A percentile compares a stretch with the other conserved stretches of the same genome.
Conservation (phyloP, 2,113 vertebrate species). For the Channa maculata region DNA sequence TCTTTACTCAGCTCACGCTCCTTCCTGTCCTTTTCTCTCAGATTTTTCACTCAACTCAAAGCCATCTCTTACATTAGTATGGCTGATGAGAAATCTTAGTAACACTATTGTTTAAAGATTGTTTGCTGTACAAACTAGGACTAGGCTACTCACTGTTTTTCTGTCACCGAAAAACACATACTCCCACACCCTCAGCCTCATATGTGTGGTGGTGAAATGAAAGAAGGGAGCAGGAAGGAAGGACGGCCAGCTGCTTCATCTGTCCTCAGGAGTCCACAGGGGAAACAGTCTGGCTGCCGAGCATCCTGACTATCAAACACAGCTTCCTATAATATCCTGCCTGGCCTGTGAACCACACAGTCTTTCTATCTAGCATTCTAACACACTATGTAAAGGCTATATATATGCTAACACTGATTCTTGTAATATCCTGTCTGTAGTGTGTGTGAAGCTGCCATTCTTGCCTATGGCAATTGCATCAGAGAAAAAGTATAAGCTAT, state of each 20-base stretch:
- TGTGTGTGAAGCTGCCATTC: not conserved
- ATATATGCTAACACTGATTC: slow-evolving; percentile 21
- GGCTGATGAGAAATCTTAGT: slow-evolving; percentile 9
- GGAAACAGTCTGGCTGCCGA: slow-evolving; percentile 74
- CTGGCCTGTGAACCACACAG: slow-evolving; percentile 46
- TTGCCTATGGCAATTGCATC: no score
- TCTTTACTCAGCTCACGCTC: slow-evolving; percentile 1
- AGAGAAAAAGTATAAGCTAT: no score
- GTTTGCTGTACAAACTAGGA: slow-evolving; percentile 10
- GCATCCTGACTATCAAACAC: slow-evolving; percentile 77
- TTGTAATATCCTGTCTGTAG: slow-evolving; percentile 13
- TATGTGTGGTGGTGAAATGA: slow-evolving; percentile 75
- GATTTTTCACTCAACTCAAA: not conserved
- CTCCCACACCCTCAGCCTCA: slow-evolving; percentile 38
- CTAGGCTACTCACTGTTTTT: slow-evolving; percentile 11
- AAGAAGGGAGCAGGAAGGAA: slow-evolving; percentile 78
- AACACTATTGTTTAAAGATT: not conserved
- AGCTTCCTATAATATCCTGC: slow-evolving; percentile 71
- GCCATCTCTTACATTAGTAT: not conserved
- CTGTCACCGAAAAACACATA: slow-evolving; percentile 18
- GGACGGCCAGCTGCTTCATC: slow-evolving; percentile 78
- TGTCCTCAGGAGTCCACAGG: slow-evolving; percentile 76
- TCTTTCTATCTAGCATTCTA: slow-evolving; percentile 29
- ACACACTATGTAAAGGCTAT: slow-evolving; percentile 17
- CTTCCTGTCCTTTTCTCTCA: not conserved